Evolutionary conservation across 2,113 vertebrate genomes (phyloP), one percentile per base, ranked within the genome.

Genomic region (Xerus inauris): DNA sequence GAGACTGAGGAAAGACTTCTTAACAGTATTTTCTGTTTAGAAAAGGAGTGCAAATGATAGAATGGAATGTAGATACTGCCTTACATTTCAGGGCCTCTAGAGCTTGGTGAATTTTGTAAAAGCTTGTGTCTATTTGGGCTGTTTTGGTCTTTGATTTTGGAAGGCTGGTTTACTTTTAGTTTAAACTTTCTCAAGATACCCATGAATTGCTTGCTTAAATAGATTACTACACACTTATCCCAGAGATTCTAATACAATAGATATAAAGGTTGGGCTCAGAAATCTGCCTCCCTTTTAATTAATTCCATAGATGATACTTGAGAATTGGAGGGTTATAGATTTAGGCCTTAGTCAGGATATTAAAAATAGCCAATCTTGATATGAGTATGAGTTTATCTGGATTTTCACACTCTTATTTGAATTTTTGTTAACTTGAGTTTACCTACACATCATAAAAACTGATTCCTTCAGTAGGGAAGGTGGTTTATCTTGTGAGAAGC

Each of bases 301-400:
- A 42, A 92, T 96, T 92, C 8, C 30, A 93, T 69, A 35, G 20
- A 8, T 85, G 47, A 57, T 86, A 62, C 81, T 69, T 89, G 28
- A 54, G 57, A 57, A 10, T 89, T 87, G 77, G 59, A 62, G 26
- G 5, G 73, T 67, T 73, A 49, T 19, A 79, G 9, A 69, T 83
- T 32, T 73, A 69, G 54, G 6, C 2, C 11, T 73, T 94, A 38
- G 42, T 19, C 20, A 62, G 32, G 11, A 24, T 62, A 62, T 92
- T 51, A 80, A 92, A 81, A 89, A 24, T 35, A 76, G 8, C 3
- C 62, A 73, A 2, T 84, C n/a, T 83, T 47, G 26, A 69, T 51
- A 59, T 13, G n/a, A 81, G 9, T 64, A 12, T 42, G 26, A 47
- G 1, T 76, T 71, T 73, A 85, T 64, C 32, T 88, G 20, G 11